Percentiles rank a stretch among this genome's conserved stretches.
Conservation (phyloP, 2,888 invertebrate species). For the Hirtodrosophila duncani region DNA sequence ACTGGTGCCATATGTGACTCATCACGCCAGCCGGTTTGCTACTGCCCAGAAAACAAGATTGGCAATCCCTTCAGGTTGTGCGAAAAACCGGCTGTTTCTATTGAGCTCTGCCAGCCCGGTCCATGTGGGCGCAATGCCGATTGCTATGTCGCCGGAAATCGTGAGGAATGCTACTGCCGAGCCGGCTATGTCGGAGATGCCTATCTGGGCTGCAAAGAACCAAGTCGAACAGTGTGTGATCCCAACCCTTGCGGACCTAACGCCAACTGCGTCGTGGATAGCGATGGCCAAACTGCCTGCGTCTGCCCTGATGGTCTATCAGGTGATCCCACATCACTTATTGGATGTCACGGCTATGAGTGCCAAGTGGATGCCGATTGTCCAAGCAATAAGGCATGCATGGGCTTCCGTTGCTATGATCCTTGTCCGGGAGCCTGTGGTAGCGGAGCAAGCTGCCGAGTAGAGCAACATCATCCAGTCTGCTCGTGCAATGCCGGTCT, state of each 20-base stretch:
- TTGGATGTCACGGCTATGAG: conserved; percentile 88
- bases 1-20: conserved; percentile 88
- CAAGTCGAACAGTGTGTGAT: conserved; percentile 84
- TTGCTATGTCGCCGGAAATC: conserved; percentile 89
- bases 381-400: conserved; percentile 84
- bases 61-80: conserved; percentile 92
- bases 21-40: conserved; percentile 87
- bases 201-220: conserved; percentile 85
- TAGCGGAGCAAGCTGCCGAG: conserved; percentile 85
- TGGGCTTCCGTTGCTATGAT: conserved; percentile 88
- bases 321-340: conserved; percentile 86
- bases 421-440: conserved; percentile 92
- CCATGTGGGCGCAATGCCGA: conserved; percentile 90
- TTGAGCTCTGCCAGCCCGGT: conserved; percentile 87
- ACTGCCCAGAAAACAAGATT: conserved; percentile 88
- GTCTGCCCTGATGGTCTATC: conserved; percentile 86
- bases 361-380: conserved; percentile 90
- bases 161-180: conserved; percentile 91
- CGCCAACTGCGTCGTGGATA: conserved; percentile 84
- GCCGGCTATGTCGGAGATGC: conserved; percentile 88
- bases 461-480: conserved; percentile 88
- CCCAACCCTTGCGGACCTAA: conserved; percentile 90
- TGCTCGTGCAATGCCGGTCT: conserved; percentile 86
- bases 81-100: conserved; percentile 81
- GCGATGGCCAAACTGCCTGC: conserved; percentile 85